Conservation (phyloP, 2,797 vertebrate species). For the Paramormyrops hopkinsi region DNA sequence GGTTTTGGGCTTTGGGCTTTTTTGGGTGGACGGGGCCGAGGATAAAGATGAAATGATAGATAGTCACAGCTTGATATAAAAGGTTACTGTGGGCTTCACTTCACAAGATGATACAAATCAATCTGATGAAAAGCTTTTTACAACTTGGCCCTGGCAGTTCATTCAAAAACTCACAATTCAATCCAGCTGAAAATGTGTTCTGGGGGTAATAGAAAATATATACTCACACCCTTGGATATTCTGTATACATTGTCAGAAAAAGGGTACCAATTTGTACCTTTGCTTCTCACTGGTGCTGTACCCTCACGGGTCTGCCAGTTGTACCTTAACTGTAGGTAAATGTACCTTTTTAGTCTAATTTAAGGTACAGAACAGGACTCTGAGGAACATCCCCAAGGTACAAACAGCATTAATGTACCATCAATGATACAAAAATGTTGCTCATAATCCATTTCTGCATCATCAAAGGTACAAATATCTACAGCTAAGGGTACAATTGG, state of each 20-base stretch:
- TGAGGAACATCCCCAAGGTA: background rate
- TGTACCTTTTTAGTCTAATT: background rate
- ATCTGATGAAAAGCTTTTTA: slow-evolving; percentile 1
- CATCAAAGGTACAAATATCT: background rate
- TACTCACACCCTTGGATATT: background rate
- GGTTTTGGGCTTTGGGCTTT: background rate
- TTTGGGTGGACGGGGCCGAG: background rate
- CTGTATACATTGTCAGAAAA: background rate
- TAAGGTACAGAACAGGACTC: background rate
- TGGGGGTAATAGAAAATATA: background rate
- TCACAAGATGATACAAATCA: background rate
- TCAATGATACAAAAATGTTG: background rate
- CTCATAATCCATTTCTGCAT: background rate
- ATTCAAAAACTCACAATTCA: background rate
- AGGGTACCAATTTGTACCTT: background rate
- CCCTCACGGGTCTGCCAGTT: background rate
- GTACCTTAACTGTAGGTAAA: background rate
- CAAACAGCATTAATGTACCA: background rate
- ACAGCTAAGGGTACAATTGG: background rate
- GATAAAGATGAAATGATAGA: background rate
- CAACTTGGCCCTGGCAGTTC: background rate
- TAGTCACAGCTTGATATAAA: background rate
- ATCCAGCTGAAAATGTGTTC: background rate
- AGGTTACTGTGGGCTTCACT: background rate
- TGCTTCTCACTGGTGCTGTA: background rate